These are phyloP conservation scores for Apis mellifera DNA, from an alignment of 1,140 invertebrate species.

Conservation along the genomic window Amel_HAv3.1 CM009943.2:7621501-7622000, in stretches of 20 bases:
- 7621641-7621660: neutral
- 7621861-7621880: neutral
- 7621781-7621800: too few relatives aligned
- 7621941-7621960: neutral
- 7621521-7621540: too few relatives aligned
- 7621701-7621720: too few relatives aligned
- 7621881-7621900: neutral
- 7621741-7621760: too few relatives aligned
- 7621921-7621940: neutral
- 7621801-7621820: too few relatives aligned
- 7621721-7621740: too few relatives aligned
- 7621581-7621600: neutral
- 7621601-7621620: neutral
- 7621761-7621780: too few relatives aligned
- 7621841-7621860: neutral
- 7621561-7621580: neutral
- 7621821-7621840: neutral
- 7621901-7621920: neutral
- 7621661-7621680: neutral
- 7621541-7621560: neutral
- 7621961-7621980: conserved; percentile 9
- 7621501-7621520: neutral
- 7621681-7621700: neutral
- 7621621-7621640: neutral
- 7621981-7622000: neutral